Percentiles rank a stretch among this genome's conserved stretches.
Evolutionary conservation across 2,888 invertebrate genomes (phyloP).

Genomic region (Nineta flava): DNA sequence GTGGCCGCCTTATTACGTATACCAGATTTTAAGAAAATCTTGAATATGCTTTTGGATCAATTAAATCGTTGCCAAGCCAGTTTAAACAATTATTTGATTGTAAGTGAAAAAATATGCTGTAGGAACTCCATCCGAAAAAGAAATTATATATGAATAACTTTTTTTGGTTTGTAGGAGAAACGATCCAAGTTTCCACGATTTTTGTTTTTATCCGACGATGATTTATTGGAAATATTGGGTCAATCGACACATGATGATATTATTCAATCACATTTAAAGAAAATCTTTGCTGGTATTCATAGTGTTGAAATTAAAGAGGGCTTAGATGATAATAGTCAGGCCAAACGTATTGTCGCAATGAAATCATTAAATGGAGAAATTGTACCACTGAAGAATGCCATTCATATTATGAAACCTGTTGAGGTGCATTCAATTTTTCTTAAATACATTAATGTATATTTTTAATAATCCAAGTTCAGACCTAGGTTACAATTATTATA

Average conservation of each 20-base stretch:
- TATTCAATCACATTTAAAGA: slow-evolving; percentile 89
- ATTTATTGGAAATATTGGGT: slow-evolving; percentile 86
- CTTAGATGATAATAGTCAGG: slow-evolving; percentile 20
- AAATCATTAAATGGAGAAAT: slow-evolving; percentile 61
- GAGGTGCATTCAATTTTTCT: slow-evolving; percentile 37
- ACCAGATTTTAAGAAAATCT: slow-evolving; percentile 47
- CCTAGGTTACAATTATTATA: no score
- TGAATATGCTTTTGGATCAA: slow-evolving; percentile 75
- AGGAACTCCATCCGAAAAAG: no score
- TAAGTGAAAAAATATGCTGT: slow-evolving; percentile 23
- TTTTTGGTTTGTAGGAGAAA: slow-evolving; percentile 62
- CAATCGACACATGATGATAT: slow-evolving; percentile 79
- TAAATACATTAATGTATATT: neutral
- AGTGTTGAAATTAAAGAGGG: slow-evolving; percentile 51
- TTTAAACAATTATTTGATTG: slow-evolving; percentile 84
- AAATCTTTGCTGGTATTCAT: slow-evolving; percentile 84
- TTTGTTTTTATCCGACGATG: slow-evolving; percentile 96
- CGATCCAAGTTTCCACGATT: slow-evolving; percentile 86
- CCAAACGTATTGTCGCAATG: slow-evolving; percentile 49
- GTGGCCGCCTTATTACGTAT: slow-evolving; percentile 63
- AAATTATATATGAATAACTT: slow-evolving; percentile 1
- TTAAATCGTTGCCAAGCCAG: slow-evolving; percentile 85
- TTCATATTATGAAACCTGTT: slow-evolving; percentile 57
- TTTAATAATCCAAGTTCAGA: no score
- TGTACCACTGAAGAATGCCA: slow-evolving; percentile 47